Evolutionary conservation across 2,113 vertebrate genomes (phyloP).

Genomic region (Pleuronectes platessa): DNA sequence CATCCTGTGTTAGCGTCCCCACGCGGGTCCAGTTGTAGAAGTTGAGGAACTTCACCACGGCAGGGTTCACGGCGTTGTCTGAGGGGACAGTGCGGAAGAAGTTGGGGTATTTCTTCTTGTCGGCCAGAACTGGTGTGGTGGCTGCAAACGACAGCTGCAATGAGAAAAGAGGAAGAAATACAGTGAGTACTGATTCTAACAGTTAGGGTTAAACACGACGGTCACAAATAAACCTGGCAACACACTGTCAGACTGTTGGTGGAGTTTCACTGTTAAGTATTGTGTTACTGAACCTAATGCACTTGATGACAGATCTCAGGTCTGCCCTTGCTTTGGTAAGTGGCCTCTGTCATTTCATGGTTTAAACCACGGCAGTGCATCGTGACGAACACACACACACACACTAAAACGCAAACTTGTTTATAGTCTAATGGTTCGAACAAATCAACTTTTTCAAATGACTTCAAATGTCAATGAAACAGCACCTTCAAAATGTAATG

Average conservation of each 20-base stretch:
- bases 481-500: conserved; percentile 42
- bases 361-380: neutral
- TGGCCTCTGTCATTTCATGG: conserved; percentile 4
- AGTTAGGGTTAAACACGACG: neutral
- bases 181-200: neutral
- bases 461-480: conserved; percentile 61
- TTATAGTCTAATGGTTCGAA: conserved; percentile 3
- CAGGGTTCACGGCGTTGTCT: conserved; percentile 98
- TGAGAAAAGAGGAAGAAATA: conserved; percentile 45
- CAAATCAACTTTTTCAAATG: conserved; percentile 43
- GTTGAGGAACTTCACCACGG: conserved; percentile 95
- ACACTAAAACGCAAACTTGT: neutral
- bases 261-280: neutral
- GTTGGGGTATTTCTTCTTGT: conserved; percentile 99
- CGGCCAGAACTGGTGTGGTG: conserved; percentile 95
- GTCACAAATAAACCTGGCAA: neutral
- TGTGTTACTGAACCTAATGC: conserved; percentile 4
- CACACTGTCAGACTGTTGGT: conserved; percentile 1
- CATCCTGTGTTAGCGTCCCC: conserved; percentile 97
- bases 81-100: conserved; percentile 99
- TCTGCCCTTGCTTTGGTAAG: neutral
- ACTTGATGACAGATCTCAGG: conserved; percentile 1
- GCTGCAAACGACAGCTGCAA: conserved; percentile 96
- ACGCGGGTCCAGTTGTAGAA: conserved; percentile 95
- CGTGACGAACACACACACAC: neutral